Evolutionary conservation across 2,113 vertebrate species (phyloP).

Genomic region (Xyrauchen texanus): DNA sequence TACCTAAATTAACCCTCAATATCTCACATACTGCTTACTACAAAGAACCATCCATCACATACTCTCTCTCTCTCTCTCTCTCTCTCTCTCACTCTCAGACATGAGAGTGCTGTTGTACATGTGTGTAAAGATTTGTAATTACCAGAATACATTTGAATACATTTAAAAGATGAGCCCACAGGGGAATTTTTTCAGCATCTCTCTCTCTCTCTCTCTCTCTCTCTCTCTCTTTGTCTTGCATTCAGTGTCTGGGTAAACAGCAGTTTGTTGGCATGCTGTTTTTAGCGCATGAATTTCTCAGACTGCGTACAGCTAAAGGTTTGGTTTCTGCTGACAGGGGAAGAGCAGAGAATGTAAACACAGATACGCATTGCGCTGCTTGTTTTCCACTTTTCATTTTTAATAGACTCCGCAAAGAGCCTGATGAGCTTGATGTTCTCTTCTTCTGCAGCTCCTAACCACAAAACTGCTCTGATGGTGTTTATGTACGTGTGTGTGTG

Average conservation of each 20-base stretch:
- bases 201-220: conserved; percentile 54
- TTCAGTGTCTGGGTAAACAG: conserved; percentile 8
- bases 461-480: conserved; percentile 7
- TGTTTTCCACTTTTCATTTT: conserved; percentile 23
- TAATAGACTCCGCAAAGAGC: conserved; percentile 21
- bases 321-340: conserved; percentile 23
- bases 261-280: conserved; percentile 10
- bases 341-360: not conserved
- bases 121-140: conserved; percentile 78
- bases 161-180: conserved; percentile 71
- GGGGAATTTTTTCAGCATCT: conserved; percentile 58
- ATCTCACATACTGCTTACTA: conserved; percentile 42
- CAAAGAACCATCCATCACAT: conserved; percentile 35
- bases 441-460: not conserved
- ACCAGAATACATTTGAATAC: conserved; percentile 80
- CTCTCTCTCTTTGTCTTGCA: conserved; percentile 46
- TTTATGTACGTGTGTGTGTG: conserved; percentile 7
- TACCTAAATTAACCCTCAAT: not conserved
- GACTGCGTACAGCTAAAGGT: conserved; percentile 5
- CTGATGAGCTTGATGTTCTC: conserved; percentile 34
- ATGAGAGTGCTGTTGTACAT: conserved; percentile 10
- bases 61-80: no score
- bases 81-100: no score
- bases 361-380: not conserved
- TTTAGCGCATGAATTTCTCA: conserved; percentile 4